Percentiles rank a stretch among this genome's conserved stretches.
Evolutionary conservation across 2,888 invertebrate genomes (phyloP).

Genomic region (Lapara coniferarum): DNA sequence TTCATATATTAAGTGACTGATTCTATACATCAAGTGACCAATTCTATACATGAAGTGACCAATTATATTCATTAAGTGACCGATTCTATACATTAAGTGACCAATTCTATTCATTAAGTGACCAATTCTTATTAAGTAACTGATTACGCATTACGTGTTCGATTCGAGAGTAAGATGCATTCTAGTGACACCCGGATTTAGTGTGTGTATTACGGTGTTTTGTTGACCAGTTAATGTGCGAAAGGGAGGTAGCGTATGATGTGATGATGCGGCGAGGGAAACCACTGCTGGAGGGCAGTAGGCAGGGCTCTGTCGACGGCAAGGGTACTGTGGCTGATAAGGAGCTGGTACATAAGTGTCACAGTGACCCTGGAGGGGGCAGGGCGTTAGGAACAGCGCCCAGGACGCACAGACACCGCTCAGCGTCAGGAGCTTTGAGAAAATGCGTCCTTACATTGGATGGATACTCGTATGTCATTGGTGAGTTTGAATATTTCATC

Average conservation of each 20-base stretch:
- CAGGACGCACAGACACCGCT: slow-evolving; percentile 69
- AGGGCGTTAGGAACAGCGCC: slow-evolving; percentile 70
- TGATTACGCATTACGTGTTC: neutral
- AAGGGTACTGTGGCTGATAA: slow-evolving; percentile 74
- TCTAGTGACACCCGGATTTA: neutral
- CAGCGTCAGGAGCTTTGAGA: slow-evolving; percentile 84
- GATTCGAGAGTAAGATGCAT: slow-evolving; percentile 7
- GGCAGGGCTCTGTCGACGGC: slow-evolving; percentile 79
- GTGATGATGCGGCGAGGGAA: slow-evolving; percentile 79
- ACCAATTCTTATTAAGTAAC: no score
- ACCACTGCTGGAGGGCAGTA: slow-evolving; percentile 75
- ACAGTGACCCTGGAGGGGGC: slow-evolving; percentile 86
- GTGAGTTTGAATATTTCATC: slow-evolving; percentile 78
- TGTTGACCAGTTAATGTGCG: slow-evolving; percentile 32
- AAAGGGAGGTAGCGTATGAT: slow-evolving; percentile 72
- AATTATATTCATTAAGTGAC: slow-evolving; percentile 24
- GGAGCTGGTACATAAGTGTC: slow-evolving; percentile 87
- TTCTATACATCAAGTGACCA: slow-evolving; percentile 26
- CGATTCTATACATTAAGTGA: neutral
- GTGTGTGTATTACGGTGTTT: slow-evolving; percentile 1
- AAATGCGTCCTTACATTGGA: slow-evolving; percentile 93
- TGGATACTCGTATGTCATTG: slow-evolving; percentile 94
- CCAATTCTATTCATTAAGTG: neutral
- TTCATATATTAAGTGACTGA: slow-evolving; percentile 34
- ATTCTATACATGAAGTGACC: slow-evolving; percentile 33